Conservation (phyloP, 2,888 invertebrate species). For the Harpalus rubripes region DNA sequence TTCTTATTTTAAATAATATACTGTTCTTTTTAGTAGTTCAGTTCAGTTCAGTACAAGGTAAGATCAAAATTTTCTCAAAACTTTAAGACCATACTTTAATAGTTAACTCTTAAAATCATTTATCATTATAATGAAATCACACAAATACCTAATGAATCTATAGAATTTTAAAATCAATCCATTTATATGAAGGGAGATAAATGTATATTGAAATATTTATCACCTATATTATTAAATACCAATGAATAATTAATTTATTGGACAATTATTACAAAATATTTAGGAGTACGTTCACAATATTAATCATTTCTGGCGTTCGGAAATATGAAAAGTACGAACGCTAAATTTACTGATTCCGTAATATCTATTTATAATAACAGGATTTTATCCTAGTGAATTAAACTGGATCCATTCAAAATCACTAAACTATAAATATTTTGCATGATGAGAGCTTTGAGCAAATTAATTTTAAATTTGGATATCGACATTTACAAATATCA, state of each 20-base stretch:
- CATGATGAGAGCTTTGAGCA: slow-evolving; percentile 25
- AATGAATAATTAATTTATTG: neutral
- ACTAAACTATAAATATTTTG: slow-evolving; percentile 18
- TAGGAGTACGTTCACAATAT: neutral
- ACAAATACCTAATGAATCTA: neutral
- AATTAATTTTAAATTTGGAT: slow-evolving; percentile 38
- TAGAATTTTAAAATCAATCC: neutral
- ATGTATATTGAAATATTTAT: neutral
- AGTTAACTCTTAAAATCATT: too few relatives aligned
- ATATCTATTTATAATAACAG: slow-evolving; percentile 24
- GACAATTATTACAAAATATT: neutral
- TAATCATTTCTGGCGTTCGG: neutral
- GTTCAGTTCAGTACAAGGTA: too few relatives aligned
- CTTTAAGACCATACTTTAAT: too few relatives aligned
- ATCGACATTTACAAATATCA: slow-evolving; percentile 21
- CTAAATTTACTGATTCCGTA: neutral
- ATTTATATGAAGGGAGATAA: neutral
- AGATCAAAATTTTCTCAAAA: too few relatives aligned
- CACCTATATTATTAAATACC: neutral
- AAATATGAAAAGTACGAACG: neutral
- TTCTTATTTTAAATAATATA: too few relatives aligned
- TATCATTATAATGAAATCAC: too few relatives aligned
- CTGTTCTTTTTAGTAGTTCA: too few relatives aligned
- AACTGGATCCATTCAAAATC: slow-evolving; percentile 6
- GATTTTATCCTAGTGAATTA: slow-evolving; percentile 10